Evolutionary conservation across 2,797 vertebrate genomes (phyloP).

Genomic region (Lates japonicus): DNA sequence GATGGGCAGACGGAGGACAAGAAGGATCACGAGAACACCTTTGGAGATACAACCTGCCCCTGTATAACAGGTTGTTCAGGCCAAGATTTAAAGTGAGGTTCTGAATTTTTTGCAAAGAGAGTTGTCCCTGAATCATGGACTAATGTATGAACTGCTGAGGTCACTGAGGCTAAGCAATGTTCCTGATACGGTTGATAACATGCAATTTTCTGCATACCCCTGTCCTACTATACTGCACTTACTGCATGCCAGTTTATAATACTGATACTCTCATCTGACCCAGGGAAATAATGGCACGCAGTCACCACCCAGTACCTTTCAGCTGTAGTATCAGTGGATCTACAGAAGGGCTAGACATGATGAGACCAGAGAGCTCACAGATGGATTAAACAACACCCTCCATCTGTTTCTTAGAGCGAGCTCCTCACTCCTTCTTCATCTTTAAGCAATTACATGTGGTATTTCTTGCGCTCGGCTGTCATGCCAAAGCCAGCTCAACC

Average conservation of each 20-base stretch:
- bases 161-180: neutral
- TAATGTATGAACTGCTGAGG: neutral
- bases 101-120: neutral
- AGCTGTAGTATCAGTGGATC: neutral
- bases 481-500: constrained; percentile 60
- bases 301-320: constrained; percentile 1
- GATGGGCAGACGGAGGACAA: neutral
- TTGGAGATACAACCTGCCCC: neutral
- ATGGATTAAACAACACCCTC: constrained; percentile 59
- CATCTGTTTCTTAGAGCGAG: constrained; percentile 67
- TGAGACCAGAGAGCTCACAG: constrained; percentile 44
- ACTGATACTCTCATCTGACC: constrained; percentile 1
- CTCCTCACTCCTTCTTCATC: constrained; percentile 58
- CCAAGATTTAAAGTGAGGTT: neutral
- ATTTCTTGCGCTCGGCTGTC: constrained; percentile 54
- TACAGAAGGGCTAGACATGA: constrained; percentile 23
- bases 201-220: neutral
- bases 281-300: neutral
- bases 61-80: neutral
- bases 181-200: neutral
- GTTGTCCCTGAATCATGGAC: neutral
- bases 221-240: constrained; percentile 2
- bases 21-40: neutral
- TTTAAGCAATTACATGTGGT: constrained; percentile 73
- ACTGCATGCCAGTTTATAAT: constrained; percentile 10